Evolutionary conservation across 2,113 vertebrate genomes (phyloP), one percentile per base, ranked within the genome.

Genomic region (Brachirus orientalis): DNA sequence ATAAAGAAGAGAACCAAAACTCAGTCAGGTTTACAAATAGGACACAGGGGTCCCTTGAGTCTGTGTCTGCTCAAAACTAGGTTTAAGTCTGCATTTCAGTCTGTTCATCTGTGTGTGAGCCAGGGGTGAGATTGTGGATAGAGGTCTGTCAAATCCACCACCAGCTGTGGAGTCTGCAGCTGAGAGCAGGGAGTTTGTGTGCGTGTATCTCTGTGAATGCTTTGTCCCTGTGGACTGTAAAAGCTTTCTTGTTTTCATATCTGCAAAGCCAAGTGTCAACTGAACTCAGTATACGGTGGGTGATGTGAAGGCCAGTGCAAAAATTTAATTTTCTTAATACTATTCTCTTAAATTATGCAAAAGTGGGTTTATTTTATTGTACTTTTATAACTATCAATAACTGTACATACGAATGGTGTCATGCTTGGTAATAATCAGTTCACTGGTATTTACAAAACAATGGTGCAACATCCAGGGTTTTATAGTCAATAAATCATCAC

Each of bases 211-310:
- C 28, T 28, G 28, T 28, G 28, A 28, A 28, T 28, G 28, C 28
- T 28, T 28, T 28, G 28, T 28, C 28, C 28, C 0, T 28, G 28
- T 28, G 28, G 51, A 62, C 77, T 45, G 48, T 50, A 77, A 77
- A 80, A 75, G 59, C 66, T 80, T 58, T 71, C 37, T 57, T 59
- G 62, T 72, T 80, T 79, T 65, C 69, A 61, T 43, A 48, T 28
- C 57, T n/a, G 44, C 50, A 66, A 69, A 56, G 53, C 75, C n/a
- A 59, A 38, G 41, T 33, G 17, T 12, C 69, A 58, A 35, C 43
- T 38, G 47, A 45, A 41, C n/a, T 53, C 38, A 11, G n/a, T 20
- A 13, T 22, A 14, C 19, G 11, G 12, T 1, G 5, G 45, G 10
- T 36, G n/a, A 22, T 12, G 10, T 28, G 7, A 7, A 52, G 28